Conservation (phyloP, 2,888 invertebrate species). For the Drosophila nr. medialis region DNA sequence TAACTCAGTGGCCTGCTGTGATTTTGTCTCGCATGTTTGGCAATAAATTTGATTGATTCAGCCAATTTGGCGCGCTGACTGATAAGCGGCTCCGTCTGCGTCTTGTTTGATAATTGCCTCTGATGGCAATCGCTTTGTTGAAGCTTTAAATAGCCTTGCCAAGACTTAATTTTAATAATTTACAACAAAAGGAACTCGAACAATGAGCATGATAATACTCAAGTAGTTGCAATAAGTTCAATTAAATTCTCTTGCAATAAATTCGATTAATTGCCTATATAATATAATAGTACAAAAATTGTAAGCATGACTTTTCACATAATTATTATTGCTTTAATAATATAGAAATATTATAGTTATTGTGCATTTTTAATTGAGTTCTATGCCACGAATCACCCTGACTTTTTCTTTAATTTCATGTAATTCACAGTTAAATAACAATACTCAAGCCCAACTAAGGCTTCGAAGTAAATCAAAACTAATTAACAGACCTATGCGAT, state of each 20-base stretch:
- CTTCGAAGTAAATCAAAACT: slow-evolving; percentile 53
- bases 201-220: slow-evolving; percentile 3
- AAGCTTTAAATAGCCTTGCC: slow-evolving; percentile 36
- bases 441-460: slow-evolving; percentile 5
- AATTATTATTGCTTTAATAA: not conserved
- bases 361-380: not conserved
- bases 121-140: slow-evolving; percentile 47
- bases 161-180: slow-evolving; percentile 40
- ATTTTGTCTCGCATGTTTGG: slow-evolving; percentile 61
- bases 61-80: slow-evolving; percentile 43
- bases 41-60: slow-evolving; percentile 74
- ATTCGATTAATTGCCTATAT: not conserved
- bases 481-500: slow-evolving; percentile 19
- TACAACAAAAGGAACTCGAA: slow-evolving; percentile 36
- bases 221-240: slow-evolving; percentile 30
- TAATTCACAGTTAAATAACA: slow-evolving; percentile 9
- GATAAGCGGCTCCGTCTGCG: slow-evolving; percentile 64
- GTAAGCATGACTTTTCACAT: not conserved
- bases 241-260: not conserved
- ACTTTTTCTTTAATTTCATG: slow-evolving; percentile 5
- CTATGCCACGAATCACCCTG: not conserved
- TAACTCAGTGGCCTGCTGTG: slow-evolving; percentile 38
- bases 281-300: not conserved
- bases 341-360: not conserved
- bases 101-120: slow-evolving; percentile 55